These are phyloP conservation scores for Morone saxatilis DNA, from an alignment of 2,113 vertebrate genomes.

Conservation along the genomic window DNA sequence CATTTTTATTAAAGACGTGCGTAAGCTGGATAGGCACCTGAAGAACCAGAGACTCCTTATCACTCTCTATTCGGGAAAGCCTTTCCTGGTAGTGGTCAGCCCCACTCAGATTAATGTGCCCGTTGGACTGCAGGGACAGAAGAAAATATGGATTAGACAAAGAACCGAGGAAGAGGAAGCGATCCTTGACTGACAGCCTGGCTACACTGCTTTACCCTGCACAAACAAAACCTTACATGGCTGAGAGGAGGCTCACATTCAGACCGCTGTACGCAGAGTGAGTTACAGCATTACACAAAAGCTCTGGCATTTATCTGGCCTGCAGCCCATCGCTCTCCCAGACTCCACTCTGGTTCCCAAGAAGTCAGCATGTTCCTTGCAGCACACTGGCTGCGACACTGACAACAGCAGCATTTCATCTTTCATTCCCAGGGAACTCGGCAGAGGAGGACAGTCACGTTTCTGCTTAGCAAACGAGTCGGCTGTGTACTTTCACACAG, in stretches of 20 bases:
- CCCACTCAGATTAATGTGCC: slow-evolving; percentile 89
- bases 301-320: slow-evolving; percentile 75
- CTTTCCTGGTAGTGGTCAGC: slow-evolving; percentile 96
- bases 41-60: slow-evolving; percentile 97
- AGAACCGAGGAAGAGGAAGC: neutral
- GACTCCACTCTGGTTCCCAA: slow-evolving; percentile 50
- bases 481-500: neutral
- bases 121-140: slow-evolving; percentile 89
- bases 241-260: slow-evolving; percentile 50
- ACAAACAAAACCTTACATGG: slow-evolving; percentile 77
- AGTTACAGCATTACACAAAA: slow-evolving; percentile 71
- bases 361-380: slow-evolving; percentile 37
- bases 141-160: slow-evolving; percentile 24
- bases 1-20: neutral
- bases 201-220: slow-evolving; percentile 20
- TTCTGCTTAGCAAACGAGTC: slow-evolving; percentile 57
- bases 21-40: slow-evolving; percentile 85
- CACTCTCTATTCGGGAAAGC: slow-evolving; percentile 92
- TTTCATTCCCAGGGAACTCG: slow-evolving; percentile 35
- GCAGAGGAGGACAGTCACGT: slow-evolving; percentile 25
- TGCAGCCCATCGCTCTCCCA: slow-evolving; percentile 55
- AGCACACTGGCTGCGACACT: slow-evolving; percentile 36
- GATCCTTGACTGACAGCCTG: neutral
- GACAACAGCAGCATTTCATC: slow-evolving; percentile 47
- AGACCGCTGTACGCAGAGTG: slow-evolving; percentile 44